Evolutionary conservation across 2,888 invertebrate genomes (phyloP).

Genomic region (Teleiodes luculella): DNA sequence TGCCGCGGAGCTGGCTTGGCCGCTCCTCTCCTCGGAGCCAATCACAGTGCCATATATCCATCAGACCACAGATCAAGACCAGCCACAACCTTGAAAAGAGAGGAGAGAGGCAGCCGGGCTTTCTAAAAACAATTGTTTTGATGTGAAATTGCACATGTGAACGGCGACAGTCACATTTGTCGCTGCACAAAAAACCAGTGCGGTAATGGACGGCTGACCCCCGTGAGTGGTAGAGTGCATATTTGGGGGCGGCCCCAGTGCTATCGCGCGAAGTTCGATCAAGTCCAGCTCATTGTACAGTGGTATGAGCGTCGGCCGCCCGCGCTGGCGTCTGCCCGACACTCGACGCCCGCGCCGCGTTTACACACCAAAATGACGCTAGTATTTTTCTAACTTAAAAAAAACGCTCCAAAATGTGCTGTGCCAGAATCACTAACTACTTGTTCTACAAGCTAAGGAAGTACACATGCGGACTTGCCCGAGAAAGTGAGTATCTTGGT

Average conservation of each 20-base stretch:
- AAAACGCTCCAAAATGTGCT: conserved; percentile 53
- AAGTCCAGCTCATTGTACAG: conserved; percentile 43
- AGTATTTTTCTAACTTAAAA: conserved; percentile 7
- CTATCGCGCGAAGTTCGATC: conserved; percentile 20
- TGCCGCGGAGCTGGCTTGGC: conserved; percentile 44
- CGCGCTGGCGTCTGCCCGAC: conserved; percentile 29
- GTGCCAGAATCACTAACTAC: conserved; percentile 67
- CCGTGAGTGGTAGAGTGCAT: conserved; percentile 30
- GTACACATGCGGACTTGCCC: conserved; percentile 72
- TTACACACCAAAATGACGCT: conserved; percentile 57
- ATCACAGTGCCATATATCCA: too few species aligned
- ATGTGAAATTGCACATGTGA: neutral
- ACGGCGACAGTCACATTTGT: neutral
- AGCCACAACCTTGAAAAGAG: too few species aligned
- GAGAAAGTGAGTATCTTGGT: conserved; percentile 64
- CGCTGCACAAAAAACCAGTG: neutral
- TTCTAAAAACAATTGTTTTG: neutral
- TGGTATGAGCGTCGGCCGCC: conserved; percentile 60
- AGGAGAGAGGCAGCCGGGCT: neutral
- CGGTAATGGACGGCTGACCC: conserved; percentile 26
- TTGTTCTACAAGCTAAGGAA: conserved; percentile 71
- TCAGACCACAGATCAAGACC: neutral
- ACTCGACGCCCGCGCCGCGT: conserved; percentile 33
- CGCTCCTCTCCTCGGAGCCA: conserved; percentile 3
- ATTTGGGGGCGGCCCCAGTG: conserved; percentile 49